A percentile compares a stretch with the other conserved stretches of the same genome.
These are phyloP conservation scores for Cryptoblepharus egeriae DNA, from an alignment of 2,797 vertebrate species.

Conservation along the genomic window DNA sequence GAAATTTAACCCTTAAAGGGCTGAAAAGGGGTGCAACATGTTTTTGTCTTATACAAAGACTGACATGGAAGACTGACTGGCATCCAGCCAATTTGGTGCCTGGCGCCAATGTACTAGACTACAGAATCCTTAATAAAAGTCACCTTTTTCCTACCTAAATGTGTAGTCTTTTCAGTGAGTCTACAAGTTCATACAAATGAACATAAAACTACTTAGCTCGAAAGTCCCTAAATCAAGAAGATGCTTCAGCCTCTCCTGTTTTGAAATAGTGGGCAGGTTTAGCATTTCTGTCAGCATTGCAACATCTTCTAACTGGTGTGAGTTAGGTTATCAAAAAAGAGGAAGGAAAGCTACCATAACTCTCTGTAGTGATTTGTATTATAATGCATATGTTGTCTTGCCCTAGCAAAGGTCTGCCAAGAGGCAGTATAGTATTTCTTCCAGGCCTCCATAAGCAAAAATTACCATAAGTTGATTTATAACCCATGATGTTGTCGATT, in stretches of 20 bases:
- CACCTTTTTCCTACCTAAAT: background rate
- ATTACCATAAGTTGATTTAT: background rate
- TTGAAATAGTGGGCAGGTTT: background rate
- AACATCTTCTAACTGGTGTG: background rate
- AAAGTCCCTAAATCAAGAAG: background rate
- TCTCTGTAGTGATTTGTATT: background rate
- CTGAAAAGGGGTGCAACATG: too few relatives aligned
- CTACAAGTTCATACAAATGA: background rate
- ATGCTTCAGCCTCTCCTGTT: background rate
- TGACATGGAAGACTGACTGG: too few relatives aligned
- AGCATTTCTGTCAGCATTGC: background rate
- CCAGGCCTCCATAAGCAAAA: background rate
- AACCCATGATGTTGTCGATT: background rate
- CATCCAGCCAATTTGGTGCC: too few relatives aligned
- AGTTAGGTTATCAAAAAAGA: background rate
- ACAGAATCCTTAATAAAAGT: too few relatives aligned
- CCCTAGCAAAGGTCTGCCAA: background rate
- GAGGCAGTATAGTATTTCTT: background rate
- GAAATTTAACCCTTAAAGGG: too few relatives aligned
- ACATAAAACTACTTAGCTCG: background rate
- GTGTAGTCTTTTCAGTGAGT: background rate
- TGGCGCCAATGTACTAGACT: background rate
- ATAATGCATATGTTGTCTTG: background rate
- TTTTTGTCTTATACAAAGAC: too few relatives aligned
- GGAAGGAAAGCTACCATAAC: background rate